phyloP scores from a whole-genome alignment of 2,113 vertebrate species.

The Spheniscus mendiculus region DNA sequence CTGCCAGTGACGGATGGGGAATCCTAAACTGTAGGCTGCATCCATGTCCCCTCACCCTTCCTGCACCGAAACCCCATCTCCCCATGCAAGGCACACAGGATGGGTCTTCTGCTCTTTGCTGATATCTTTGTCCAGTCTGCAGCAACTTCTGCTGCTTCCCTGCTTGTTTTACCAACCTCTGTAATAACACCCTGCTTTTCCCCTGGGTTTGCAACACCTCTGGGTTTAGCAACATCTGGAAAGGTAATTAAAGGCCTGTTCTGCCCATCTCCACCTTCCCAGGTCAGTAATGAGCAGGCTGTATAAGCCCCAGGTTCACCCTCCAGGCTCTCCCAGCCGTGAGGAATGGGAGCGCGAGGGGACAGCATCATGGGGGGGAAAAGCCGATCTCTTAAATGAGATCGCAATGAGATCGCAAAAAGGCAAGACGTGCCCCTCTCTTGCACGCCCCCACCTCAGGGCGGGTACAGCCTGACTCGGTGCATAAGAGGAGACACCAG shows the following conservation, averaged over 20 bases:
- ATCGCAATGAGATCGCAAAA: too few species aligned
- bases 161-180: neutral
- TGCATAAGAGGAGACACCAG: neutral
- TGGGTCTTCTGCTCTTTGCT: neutral
- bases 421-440: neutral
- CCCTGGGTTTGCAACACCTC: neutral
- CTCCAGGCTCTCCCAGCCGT: neutral
- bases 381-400: neutral
- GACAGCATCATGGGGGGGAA: neutral
- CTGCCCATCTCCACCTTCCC: neutral
- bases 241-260: neutral
- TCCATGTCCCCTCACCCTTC: neutral
- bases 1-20: accelerated
- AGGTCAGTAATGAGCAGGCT: neutral
- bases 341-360: accelerated
- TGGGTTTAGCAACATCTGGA: neutral
- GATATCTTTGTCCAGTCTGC: neutral
- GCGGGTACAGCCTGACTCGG: neutral
- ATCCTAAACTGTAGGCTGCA: neutral
- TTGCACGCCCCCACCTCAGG: neutral
- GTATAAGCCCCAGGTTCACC: neutral
- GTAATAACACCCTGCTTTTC: neutral
- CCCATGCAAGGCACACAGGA: neutral
- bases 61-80: neutral
- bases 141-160: neutral